Percentiles rank a stretch among this genome's conserved stretches.
Conservation (phyloP, 2,113 vertebrate species). For the Chrysemys picta region DNA sequence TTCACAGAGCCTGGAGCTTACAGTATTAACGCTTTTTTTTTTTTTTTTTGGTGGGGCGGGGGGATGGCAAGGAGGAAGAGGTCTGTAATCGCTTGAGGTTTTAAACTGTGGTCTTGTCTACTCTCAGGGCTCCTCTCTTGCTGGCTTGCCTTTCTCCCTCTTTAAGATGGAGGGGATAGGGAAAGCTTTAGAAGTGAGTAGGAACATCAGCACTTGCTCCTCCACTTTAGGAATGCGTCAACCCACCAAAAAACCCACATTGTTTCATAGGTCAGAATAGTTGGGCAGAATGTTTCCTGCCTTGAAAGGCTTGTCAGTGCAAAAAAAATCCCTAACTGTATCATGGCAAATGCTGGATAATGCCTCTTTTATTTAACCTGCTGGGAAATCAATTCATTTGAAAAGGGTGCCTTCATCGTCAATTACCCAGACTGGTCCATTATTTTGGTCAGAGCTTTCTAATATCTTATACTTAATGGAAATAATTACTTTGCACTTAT, state of each 20-base stretch:
- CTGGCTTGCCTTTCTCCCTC: not conserved
- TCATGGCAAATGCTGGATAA: not conserved
- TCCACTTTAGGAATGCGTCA: not conserved
- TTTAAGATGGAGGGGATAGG: not conserved
- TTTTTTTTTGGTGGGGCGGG: too few species aligned
- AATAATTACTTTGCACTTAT: not conserved
- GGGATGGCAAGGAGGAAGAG: not conserved
- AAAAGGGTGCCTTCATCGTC: not conserved
- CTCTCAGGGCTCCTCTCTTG: not conserved
- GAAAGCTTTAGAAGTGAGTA: not conserved
- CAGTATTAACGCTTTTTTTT: not conserved
- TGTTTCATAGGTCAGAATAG: not conserved
- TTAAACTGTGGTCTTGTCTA: not conserved
- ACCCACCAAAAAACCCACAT: not conserved
- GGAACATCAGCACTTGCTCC: not conserved
- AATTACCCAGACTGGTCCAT: not conserved
- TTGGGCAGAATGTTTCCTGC: not conserved
- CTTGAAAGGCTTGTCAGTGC: not conserved
- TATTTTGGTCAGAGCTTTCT: not conserved
- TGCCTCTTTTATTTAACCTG: not conserved
- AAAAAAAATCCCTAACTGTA: not conserved
- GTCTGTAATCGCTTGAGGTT: not conserved
- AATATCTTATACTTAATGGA: not conserved
- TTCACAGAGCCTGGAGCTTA: not conserved
- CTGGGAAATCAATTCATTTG: not conserved